These are phyloP conservation scores for Phoxinus dragarum DNA, from an alignment of 2,797 vertebrate species.

Conservation along the genomic window DNA sequence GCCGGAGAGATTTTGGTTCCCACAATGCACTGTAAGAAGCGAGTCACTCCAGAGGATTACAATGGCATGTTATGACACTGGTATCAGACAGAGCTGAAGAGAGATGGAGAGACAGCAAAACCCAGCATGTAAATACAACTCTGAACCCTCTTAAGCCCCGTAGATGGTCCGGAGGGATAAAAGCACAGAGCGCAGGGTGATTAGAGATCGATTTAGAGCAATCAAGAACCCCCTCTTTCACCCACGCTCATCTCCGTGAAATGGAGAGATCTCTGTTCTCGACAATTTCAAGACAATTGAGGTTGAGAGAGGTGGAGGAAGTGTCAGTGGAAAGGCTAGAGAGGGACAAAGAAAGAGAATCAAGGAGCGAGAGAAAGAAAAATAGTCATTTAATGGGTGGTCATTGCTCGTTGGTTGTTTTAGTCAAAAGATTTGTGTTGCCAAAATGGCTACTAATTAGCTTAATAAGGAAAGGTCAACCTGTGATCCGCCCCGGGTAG, in stretches of 20 bases:
- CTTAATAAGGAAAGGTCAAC: slow-evolving; percentile 65
- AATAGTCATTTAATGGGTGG: slow-evolving; percentile 12
- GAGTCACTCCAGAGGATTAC: slow-evolving; percentile 64
- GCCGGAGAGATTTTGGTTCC: slow-evolving; percentile 58
- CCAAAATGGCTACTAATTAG: slow-evolving; percentile 68
- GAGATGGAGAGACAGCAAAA: slow-evolving; percentile 59
- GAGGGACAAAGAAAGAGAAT: slow-evolving; percentile 39
- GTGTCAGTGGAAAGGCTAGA: slow-evolving; percentile 62
- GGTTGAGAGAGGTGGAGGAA: slow-evolving; percentile 70
- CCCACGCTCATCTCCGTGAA: slow-evolving; percentile 70
- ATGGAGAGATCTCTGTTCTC: slow-evolving; percentile 75
- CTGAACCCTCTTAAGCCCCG: slow-evolving; percentile 74
- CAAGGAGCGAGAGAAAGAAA: slow-evolving; percentile 46
- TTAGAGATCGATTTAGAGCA: slow-evolving; percentile 84
- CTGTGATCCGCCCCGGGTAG: slow-evolving; percentile 57
- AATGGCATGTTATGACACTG: slow-evolving; percentile 69
- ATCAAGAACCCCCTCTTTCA: slow-evolving; percentile 76
- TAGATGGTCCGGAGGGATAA: slow-evolving; percentile 76
- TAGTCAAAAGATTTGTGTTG: slow-evolving; percentile 14
- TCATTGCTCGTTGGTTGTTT: slow-evolving; percentile 7
- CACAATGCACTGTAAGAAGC: slow-evolving; percentile 50
- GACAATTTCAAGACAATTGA: slow-evolving; percentile 70
- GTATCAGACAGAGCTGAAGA: slow-evolving; percentile 63
- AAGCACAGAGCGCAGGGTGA: slow-evolving; percentile 78
- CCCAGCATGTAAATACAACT: slow-evolving; percentile 81